Percentiles rank a stretch among this genome's conserved stretches.
These are phyloP conservation scores for Lucilia cuprina DNA, from an alignment of 1,140 invertebrate genomes.

Conservation along the genomic window DNA sequence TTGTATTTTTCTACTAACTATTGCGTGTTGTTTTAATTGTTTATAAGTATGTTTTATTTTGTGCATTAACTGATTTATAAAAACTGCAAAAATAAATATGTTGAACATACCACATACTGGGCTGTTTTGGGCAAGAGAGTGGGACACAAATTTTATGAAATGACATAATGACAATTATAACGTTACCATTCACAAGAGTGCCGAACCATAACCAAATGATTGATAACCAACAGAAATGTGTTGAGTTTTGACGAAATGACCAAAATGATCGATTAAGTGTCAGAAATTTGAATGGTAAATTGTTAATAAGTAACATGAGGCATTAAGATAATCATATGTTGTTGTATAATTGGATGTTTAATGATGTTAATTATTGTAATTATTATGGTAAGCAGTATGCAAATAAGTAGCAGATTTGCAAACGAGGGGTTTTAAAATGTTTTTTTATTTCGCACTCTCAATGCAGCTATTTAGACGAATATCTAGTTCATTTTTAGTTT, in stretches of 20 bases:
- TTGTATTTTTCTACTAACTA: background rate
- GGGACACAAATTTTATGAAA: background rate
- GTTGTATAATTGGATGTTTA: too few relatives aligned
- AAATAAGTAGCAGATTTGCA: too few relatives aligned
- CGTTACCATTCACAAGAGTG: background rate
- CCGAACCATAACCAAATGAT: background rate
- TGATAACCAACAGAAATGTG: background rate
- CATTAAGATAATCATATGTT: too few relatives aligned
- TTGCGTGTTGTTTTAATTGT: background rate
- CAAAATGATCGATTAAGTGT: slow-evolving; percentile 5
- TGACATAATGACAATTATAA: background rate
- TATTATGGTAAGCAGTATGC: too few relatives aligned
- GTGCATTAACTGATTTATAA: too few relatives aligned
- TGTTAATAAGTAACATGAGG: background rate
- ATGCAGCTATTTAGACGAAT: too few relatives aligned
- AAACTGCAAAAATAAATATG: background rate
- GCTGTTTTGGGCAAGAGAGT: background rate
- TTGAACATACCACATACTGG: background rate
- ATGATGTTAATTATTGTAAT: too few relatives aligned
- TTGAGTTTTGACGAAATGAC: background rate
- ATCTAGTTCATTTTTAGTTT: too few relatives aligned
- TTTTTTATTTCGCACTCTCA: too few relatives aligned
- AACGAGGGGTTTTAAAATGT: too few relatives aligned
- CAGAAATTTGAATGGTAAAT: background rate
- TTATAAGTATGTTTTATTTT: background rate